Base-by-base conservation (phyloP, 1,140 invertebrate species). In the Campoletis sonorensis region DNA sequence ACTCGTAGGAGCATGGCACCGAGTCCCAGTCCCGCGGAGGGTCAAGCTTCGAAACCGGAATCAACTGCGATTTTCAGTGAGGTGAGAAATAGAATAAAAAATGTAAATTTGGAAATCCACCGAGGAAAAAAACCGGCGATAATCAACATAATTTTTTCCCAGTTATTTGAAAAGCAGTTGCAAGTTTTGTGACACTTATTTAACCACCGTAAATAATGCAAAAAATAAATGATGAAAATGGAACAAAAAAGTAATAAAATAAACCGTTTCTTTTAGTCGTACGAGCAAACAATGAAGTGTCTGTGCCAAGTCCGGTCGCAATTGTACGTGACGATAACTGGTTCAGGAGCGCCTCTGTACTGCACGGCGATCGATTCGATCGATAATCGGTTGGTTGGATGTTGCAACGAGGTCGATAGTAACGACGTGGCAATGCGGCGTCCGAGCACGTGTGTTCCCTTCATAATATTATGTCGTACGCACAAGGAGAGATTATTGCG, bases 311-410 rank as follows among this genome's bases (percentile, higher is more conserved):
- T 90, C 8, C 84, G 89, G 82, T 92, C 92, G 45, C 90, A 92
- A 64, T 81, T 93, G 4, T 93, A 91, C 80, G 91, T 93, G 2
- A 92, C 91, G 37, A 90, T 90, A 81, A 91, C 89, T 16, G 91
- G 89, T 64, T 88, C 90, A 13, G 90, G 90, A 4, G 87, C 89
- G 13, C 92, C 90, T 5, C 80, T 93, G 0, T 93, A 92, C 72
- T 96, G 95, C 84, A 94, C 95, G 79, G 97, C 96, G 33, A 93
- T 97, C 67, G 97, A 98, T 88, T 94, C 94, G 33, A 95, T 97
- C 73, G 96, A 97, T 88, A 95, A 95, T 15, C 93, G 95, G 83
- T 90, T 96, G 37, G 93, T 97, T 61, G 96, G 96, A 1, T 98
- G 97, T 88, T 96, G 95, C 80, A 97, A 97, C 91, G 93, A 94